Evolutionary conservation across 2,888 invertebrate genomes (phyloP).

Genomic region (Sarcophaga caerulescens): DNA sequence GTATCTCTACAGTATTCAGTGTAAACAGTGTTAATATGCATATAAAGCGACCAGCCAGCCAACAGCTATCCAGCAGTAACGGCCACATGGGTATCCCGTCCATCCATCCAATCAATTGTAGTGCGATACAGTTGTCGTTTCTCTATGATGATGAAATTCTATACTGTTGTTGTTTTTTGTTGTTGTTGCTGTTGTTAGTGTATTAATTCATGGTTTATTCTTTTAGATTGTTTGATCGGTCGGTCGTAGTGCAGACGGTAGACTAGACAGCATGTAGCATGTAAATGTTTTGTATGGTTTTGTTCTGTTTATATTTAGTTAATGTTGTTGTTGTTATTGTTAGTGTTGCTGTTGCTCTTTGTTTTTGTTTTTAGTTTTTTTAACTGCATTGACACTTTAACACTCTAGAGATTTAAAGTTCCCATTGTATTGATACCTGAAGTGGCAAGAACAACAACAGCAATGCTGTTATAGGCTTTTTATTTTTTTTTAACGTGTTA

Average conservation of each 20-base stretch:
- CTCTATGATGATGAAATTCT: slow-evolving; percentile 47
- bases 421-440: slow-evolving; percentile 33
- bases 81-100: background rate
- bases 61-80: slow-evolving; percentile 15
- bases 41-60: slow-evolving; percentile 33
- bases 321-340: slow-evolving; percentile 36
- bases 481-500: slow-evolving; percentile 55
- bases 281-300: slow-evolving; percentile 55
- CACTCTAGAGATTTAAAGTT: slow-evolving; percentile 62
- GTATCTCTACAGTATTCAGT: background rate
- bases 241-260: slow-evolving; percentile 8
- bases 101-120: background rate
- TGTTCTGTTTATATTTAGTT: slow-evolving; percentile 36
- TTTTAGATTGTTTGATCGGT: background rate
- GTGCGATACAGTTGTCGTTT: background rate
- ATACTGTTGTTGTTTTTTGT: slow-evolving; percentile 25
- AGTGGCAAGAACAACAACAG: background rate
- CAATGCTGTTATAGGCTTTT: slow-evolving; percentile 4
- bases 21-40: slow-evolving; percentile 52
- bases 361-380: slow-evolving; percentile 9
- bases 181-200: background rate
- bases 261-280: slow-evolving; percentile 12
- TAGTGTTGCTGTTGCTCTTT: slow-evolving; percentile 17
- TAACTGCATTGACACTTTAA: slow-evolving; percentile 67
- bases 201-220: no score